These are phyloP conservation scores for Zaprionus taronus DNA, from an alignment of 1,140 invertebrate genomes.

Conservation along the genomic window DNA sequence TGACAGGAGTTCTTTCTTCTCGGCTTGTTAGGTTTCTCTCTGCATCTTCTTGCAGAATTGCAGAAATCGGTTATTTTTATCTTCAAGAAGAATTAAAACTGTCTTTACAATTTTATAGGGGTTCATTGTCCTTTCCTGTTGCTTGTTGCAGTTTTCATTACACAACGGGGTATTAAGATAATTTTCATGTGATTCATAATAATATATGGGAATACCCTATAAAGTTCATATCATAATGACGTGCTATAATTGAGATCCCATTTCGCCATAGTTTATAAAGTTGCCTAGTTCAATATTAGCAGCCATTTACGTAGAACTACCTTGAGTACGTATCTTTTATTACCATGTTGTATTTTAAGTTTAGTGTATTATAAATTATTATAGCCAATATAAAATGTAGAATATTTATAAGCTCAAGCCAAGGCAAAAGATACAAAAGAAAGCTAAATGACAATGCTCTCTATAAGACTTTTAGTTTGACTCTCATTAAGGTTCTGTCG, in stretches of 20 bases:
- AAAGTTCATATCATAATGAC: neutral
- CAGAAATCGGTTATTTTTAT: neutral
- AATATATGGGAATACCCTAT: neutral
- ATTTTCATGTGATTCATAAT: neutral
- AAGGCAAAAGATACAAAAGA: neutral
- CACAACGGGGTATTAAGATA: neutral
- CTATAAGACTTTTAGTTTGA: neutral
- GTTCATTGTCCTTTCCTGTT: neutral
- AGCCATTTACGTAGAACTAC: neutral
- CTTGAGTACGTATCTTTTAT: neutral
- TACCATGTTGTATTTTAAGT: neutral
- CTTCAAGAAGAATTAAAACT: neutral
- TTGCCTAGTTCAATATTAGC: neutral
- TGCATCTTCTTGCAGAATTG: neutral
- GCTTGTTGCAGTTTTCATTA: neutral
- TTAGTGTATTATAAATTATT: neutral
- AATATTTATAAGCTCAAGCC: neutral
- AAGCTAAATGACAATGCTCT: neutral
- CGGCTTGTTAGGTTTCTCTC: neutral
- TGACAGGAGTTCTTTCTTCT: constrained; percentile 31
- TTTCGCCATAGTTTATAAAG: neutral
- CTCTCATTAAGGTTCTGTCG: neutral
- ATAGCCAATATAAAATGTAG: neutral
- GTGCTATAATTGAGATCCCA: neutral
- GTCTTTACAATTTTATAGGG: neutral